Evolutionary conservation across 2,888 invertebrate genomes (phyloP), one percentile per base, ranked within the genome.

Genomic region (Oxycera nigricornis): DNA sequence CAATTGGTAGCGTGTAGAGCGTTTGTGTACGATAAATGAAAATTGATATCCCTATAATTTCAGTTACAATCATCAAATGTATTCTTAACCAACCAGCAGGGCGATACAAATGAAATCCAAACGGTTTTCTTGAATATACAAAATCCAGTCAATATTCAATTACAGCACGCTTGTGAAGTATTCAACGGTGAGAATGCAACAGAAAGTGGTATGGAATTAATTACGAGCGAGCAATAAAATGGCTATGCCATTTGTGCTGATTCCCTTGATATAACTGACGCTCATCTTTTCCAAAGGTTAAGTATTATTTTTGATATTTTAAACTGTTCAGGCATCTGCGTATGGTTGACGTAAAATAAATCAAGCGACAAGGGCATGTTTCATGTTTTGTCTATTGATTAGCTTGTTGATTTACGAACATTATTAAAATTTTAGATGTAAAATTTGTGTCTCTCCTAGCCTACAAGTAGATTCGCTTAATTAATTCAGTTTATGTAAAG

Each of bases 91-190:
- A 70, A 70, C 22, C 20, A 22, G 20, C 55, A 55, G 7, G 20
- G 14, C 17, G 30, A 22, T 52, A 2, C 50, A 24, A 70, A 52
- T 22, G 22, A 28, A 2, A 70, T 30, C 17, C 70, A 70, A 70
- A 70, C 70, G n/a, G 70, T 55, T 70, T 11, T 70, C 2, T 20
- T 70, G 6, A 70, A 70, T 30, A 52, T 70, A 31, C 70, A 52
- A 22, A 31, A 70, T 70, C 31, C 28, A 7, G 31, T 52, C 1
- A 55, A 52, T 17, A 7, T 70, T 17, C 14, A 30, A 11, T 24
- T 70, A 2, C 55, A 55, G 22, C 52, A 55, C n/a, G 22, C 70
- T 1, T 65, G 65, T 39, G 70, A 52, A 20, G 20, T 70, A 9
- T 55, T 70, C 22, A 30, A n/a, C 14, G 39, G 20, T 7, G 55